Conservation (phyloP, 2,797 vertebrate genomes). For the Spondyliosoma cantharus region DNA sequence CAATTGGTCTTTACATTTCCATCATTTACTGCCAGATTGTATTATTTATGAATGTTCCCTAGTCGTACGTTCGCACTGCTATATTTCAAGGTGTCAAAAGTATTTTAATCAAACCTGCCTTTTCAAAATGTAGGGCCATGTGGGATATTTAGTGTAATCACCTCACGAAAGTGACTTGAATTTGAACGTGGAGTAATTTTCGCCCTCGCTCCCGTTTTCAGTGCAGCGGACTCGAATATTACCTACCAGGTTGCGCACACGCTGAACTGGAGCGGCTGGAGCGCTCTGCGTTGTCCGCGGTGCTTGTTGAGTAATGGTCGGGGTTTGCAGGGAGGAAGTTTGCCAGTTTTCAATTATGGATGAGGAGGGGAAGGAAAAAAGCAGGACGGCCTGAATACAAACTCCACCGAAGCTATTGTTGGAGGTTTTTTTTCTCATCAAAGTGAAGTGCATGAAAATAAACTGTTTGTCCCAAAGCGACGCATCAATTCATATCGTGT, state of each 20-base stretch:
- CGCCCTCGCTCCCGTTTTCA: constrained; percentile 24
- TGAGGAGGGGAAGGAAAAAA: constrained; percentile 51
- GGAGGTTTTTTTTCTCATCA: constrained; percentile 31
- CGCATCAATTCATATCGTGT: constrained; percentile 9
- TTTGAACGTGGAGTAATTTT: constrained; percentile 14
- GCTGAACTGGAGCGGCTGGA: constrained; percentile 35
- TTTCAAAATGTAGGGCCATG: constrained; percentile 12
- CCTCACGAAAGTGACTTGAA: constrained; percentile 4
- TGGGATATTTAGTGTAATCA: constrained; percentile 22
- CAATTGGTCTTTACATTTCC: not conserved
- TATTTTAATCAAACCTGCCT: constrained; percentile 6
- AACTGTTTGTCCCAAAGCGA: constrained; percentile 3
- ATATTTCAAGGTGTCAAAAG: not conserved
- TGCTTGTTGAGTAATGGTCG: constrained; percentile 39
- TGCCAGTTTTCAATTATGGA: constrained; percentile 71
- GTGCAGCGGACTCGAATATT: constrained; percentile 24
- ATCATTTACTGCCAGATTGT: not conserved
- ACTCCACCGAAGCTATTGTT: constrained; percentile 52
- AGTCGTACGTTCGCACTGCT: not conserved
- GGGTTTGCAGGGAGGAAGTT: constrained; percentile 61
- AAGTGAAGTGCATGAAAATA: constrained; percentile 24
- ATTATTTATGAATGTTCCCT: not conserved
- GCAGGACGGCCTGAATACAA: constrained; percentile 50
- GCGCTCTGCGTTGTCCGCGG: constrained; percentile 47
- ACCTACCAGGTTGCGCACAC: constrained; percentile 17